Evolutionary conservation across 2,797 vertebrate species (phyloP).

Genomic region (Lateolabrax maculatus): DNA sequence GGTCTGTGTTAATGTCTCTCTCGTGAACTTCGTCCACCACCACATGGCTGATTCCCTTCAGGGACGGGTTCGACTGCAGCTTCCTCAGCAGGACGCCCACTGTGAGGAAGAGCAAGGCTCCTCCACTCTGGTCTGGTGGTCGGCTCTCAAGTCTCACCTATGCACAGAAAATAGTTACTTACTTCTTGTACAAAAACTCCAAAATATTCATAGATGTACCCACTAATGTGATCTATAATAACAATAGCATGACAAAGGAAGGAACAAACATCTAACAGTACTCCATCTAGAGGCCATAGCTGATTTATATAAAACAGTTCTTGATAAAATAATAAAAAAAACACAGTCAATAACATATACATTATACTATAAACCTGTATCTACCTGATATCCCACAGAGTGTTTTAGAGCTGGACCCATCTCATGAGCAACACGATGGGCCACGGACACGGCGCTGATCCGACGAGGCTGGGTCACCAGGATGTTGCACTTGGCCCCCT

Average conservation of each 20-base stretch:
- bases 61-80: constrained; percentile 91
- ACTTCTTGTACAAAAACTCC: neutral
- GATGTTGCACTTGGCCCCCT: constrained; percentile 91
- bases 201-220: neutral
- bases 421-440: constrained; percentile 93
- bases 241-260: neutral
- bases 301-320: neutral
- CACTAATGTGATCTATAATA: neutral
- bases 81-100: constrained; percentile 95
- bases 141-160: constrained; percentile 96
- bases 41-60: constrained; percentile 95
- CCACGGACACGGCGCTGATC: constrained; percentile 96
- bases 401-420: constrained; percentile 90
- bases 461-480: constrained; percentile 95
- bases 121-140: constrained; percentile 89
- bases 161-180: neutral
- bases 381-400: constrained; percentile 95
- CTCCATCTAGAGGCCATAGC: neutral
- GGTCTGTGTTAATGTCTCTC: constrained; percentile 96
- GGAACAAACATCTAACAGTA: accelerated
- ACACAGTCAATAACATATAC: neutral
- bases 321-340: neutral
- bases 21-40: constrained; percentile 98
- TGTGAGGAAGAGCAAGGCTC: constrained; percentile 95
- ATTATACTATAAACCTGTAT: neutral